A percentile compares a stretch with the other conserved stretches of the same genome.
phyloP scores from a whole-genome alignment of 2,113 vertebrate species.

The Panthera tigris region DNA sequence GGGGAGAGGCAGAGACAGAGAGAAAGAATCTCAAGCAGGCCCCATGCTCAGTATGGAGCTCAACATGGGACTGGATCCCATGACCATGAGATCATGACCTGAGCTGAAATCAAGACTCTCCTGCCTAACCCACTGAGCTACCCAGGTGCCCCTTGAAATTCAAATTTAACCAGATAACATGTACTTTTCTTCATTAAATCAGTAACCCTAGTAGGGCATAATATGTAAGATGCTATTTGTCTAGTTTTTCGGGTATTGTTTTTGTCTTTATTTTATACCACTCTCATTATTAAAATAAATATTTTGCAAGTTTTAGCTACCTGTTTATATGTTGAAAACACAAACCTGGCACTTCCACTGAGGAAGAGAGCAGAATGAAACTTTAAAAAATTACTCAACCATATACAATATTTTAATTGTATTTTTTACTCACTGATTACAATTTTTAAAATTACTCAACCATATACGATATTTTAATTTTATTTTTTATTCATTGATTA shows the following conservation, averaged over 20 bases:
- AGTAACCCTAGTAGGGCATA: background rate
- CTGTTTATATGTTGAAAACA: conserved; percentile 18
- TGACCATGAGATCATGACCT: too few relatives aligned
- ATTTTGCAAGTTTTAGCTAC: conserved; percentile 46
- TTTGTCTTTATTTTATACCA: conserved; percentile 50
- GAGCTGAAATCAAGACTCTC: too few relatives aligned
- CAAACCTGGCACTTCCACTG: background rate
- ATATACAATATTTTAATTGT: background rate
- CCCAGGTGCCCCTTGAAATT: conserved; percentile 3
- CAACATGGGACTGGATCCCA: too few relatives aligned
- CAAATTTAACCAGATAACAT: background rate
- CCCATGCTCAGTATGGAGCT: too few relatives aligned
- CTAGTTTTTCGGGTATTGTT: conserved; percentile 32
- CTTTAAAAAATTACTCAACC: conserved; percentile 14
- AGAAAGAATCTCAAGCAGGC: too few relatives aligned
- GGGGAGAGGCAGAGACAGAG: too few relatives aligned
- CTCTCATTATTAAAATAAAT: conserved; percentile 1
- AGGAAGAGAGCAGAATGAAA: background rate
- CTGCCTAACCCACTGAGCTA: too few relatives aligned
- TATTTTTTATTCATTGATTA: background rate
- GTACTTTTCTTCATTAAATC: conserved; percentile 35
- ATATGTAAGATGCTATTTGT: conserved; percentile 39
- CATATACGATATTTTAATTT: background rate
- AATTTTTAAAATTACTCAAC: background rate
- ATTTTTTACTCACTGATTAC: background rate